Evolutionary conservation across 2,888 invertebrate genomes (phyloP).

Genomic region (Aleiodes leptofemur): DNA sequence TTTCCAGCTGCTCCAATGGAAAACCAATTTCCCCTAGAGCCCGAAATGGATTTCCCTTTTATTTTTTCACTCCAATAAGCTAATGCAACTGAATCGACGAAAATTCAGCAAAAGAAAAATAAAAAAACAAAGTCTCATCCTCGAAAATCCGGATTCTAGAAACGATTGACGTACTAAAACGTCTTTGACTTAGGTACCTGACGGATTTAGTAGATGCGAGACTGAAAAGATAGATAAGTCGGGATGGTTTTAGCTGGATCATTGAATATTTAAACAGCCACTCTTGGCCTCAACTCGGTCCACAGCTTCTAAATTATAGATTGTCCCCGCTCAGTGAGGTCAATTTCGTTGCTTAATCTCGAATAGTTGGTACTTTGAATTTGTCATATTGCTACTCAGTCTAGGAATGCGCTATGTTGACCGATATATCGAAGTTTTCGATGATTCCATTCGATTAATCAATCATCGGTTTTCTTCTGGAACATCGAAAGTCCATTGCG

Average conservation of each 20-base stretch:
- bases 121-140: background rate
- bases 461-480: background rate
- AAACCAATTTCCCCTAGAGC: no score
- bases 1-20: no score
- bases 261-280: slow-evolving; percentile 2
- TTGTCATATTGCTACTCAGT: no score
- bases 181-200: slow-evolving; percentile 4
- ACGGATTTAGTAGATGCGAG: slow-evolving; percentile 5
- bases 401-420: no score
- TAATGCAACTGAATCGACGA: no score
- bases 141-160: background rate
- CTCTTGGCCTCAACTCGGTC: slow-evolving; percentile 17
- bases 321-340: slow-evolving; percentile 10
- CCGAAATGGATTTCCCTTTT: no score
- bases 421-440: no score
- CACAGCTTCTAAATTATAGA: slow-evolving; percentile 6
- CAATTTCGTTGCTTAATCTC: background rate
- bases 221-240: slow-evolving; percentile 14
- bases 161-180: background rate
- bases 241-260: background rate
- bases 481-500: no score
- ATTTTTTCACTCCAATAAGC: no score
- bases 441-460: no score
- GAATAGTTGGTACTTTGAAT: background rate
- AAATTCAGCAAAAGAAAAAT: no score